phyloP scores from a whole-genome alignment of 2,113 vertebrate species.

The Leptobrachium ailaonicum region DNA sequence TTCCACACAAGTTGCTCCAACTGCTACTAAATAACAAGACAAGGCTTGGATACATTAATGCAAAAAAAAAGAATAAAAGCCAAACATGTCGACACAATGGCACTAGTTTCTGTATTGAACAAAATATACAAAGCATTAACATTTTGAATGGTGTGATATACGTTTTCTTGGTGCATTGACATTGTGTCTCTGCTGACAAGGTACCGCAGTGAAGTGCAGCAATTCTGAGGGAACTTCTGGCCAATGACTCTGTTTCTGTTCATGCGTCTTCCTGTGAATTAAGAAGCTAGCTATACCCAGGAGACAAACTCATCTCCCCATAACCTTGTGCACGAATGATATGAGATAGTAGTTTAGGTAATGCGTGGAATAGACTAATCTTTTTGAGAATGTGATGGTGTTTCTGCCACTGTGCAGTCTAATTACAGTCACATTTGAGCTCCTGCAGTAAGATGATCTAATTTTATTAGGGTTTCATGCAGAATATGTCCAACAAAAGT shows the following conservation, averaged over 20 bases:
- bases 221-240: background rate
- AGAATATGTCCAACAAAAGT: too few relatives aligned
- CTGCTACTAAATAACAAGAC: background rate
- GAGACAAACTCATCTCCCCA: background rate
- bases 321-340: slow-evolving; percentile 23
- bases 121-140: background rate
- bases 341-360: slow-evolving; percentile 13
- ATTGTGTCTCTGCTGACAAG: background rate
- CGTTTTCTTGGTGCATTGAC: background rate
- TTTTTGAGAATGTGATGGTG: slow-evolving; percentile 7
- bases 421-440: slow-evolving; percentile 28
- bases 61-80: background rate
- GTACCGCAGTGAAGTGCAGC: background rate
- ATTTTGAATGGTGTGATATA: background rate
- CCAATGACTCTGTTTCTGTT: background rate
- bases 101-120: background rate
- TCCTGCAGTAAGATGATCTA: background rate
- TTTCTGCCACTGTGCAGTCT: slow-evolving; percentile 8
- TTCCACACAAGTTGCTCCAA: background rate
- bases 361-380: slow-evolving; percentile 15
- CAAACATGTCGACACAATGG: background rate
- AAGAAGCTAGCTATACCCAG: background rate
- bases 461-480: background rate
- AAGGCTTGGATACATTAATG: background rate
- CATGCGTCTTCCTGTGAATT: background rate